A percentile compares a stretch with the other conserved stretches of the same genome.
Evolutionary conservation across 2,797 vertebrate species (phyloP).

Genomic region (Sebastes itinus): DNA sequence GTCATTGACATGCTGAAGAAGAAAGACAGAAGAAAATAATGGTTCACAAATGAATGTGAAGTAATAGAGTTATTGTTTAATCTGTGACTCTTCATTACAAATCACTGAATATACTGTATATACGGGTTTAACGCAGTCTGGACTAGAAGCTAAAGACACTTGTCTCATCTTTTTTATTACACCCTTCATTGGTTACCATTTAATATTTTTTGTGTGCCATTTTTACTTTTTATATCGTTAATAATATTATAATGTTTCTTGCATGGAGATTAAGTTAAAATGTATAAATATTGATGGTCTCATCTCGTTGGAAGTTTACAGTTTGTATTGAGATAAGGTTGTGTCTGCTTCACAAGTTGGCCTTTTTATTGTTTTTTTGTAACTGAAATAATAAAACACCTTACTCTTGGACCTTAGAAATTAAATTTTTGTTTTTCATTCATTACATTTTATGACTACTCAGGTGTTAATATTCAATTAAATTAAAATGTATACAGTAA

Average conservation of each 20-base stretch:
- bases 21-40: conserved; percentile 44
- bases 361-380: neutral
- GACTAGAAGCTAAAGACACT: neutral
- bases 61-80: neutral
- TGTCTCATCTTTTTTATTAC: neutral
- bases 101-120: neutral
- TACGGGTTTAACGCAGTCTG: neutral
- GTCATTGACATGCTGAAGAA: conserved; percentile 69
- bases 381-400: neutral
- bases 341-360: neutral
- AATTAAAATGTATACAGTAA: neutral
- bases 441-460: neutral
- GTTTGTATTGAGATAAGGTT: neutral
- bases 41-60: neutral
- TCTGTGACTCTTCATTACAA: neutral
- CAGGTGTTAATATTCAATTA: neutral
- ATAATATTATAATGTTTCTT: neutral
- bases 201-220: neutral
- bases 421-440: neutral
- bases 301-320: neutral
- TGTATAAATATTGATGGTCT: neutral
- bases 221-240: neutral
- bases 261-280: neutral
- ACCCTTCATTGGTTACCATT: neutral
- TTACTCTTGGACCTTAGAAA: neutral